Base-by-base conservation (phyloP, 1,140 invertebrate genomes). In the Anastatus disparis region DNA sequence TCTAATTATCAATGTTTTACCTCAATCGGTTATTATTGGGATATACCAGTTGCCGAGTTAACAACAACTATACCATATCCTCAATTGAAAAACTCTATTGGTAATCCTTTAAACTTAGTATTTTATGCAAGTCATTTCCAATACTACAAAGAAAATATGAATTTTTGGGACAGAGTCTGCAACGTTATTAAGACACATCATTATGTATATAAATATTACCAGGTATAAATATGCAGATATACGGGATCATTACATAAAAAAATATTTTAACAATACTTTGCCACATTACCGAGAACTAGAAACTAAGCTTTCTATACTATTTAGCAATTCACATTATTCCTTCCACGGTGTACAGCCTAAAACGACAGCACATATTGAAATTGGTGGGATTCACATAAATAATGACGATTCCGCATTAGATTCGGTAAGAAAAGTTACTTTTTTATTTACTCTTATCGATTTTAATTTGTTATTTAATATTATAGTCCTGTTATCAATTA, bases 311-410 rank as follows among this genome's bases (percentile, higher is more conserved):
- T 86, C 87, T 35, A 72, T 91, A 40, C 70, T 90, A 13, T 75
- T 91, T 9, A 78, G 86, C 0, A 91, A 91, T 77, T 84, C 84
- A 17, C 87, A 91, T 80, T 86, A 87, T 55, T 77, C 83, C 2
- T 55, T 89, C 4, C 87, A 85, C 68, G 82, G 84, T 3, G 78
- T 88, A 0, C 82, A 83, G 44, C 86, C 88, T 0, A 78, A 78
- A 12, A 79, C 84, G 2, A 86, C 88, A 0, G 85, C 83, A 29
- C 73, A 88, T 1, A 75, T 90, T 4, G 88, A 90, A 79, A 84
- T 91, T n/a, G 89, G 88, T 10, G 90, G 89, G 15, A 73, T 91
- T 3, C 89, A 89, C 68, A 76, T 88, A 3, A 74, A 79, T 4
- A 78, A 85, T 1, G 75, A 81, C 0, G 73, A 40, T 7, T 20